Percentiles rank a stretch among this genome's conserved stretches.
Evolutionary conservation across 37 sponge, comb jelly and placozoan species (phyloP).

Genomic region (Lycopodina hypogea): DNA sequence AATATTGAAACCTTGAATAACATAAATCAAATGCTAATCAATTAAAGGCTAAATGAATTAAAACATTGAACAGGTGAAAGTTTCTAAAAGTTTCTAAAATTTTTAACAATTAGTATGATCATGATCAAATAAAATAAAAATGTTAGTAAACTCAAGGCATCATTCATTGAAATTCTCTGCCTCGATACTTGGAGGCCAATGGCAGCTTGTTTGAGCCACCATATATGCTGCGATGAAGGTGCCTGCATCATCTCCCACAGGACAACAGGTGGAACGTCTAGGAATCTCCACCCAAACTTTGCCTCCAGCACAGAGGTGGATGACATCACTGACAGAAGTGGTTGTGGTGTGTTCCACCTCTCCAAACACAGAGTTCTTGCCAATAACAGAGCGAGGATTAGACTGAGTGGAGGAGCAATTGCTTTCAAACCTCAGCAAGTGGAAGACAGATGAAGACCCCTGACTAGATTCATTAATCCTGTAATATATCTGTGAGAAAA

Average conservation of each 20-base stretch:
- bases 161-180: not conserved
- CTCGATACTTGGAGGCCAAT: slow-evolving; percentile 25
- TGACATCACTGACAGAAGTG: slow-evolving; percentile 23
- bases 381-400: not conserved
- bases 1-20: too few species aligned
- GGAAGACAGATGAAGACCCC: slow-evolving; percentile 4
- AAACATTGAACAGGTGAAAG: not conserved
- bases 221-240: slow-evolving; percentile 24
- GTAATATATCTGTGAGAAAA: slow-evolving; percentile 34
- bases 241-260: slow-evolving; percentile 21
- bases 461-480: not conserved
- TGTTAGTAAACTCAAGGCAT: not conserved
- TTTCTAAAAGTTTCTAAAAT: not conserved
- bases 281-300: slow-evolving; percentile 37
- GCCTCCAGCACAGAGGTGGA: slow-evolving; percentile 30
- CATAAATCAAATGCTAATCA: too few species aligned
- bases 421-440: slow-evolving; percentile 9
- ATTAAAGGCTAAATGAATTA: too few species aligned
- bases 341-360: too few species aligned
- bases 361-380: not conserved
- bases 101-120: not conserved
- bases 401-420: slow-evolving; percentile 2
- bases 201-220: slow-evolving; percentile 28
- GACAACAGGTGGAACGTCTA: slow-evolving; percentile 17
- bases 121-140: not conserved